Evolutionary conservation across 1,140 invertebrate genomes (phyloP).

Genomic region (Lasioglossum baleicum): DNA sequence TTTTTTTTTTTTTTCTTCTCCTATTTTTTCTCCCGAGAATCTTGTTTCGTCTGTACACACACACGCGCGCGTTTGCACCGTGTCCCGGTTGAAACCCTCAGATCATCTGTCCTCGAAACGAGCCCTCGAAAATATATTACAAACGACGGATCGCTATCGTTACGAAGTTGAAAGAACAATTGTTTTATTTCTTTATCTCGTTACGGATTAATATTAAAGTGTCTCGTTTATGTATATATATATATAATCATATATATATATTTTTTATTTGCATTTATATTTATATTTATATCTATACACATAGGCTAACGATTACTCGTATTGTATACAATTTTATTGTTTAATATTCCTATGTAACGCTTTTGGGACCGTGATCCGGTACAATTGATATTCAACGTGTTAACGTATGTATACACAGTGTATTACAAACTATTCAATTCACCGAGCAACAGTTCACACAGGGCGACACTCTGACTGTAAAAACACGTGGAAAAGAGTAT

Average conservation of each 20-base stretch:
- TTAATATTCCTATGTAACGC: conserved; percentile 48
- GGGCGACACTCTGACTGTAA: conserved; percentile 49
- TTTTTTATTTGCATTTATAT: neutral
- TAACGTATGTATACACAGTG: conserved; percentile 68
- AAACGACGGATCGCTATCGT: conserved; percentile 41
- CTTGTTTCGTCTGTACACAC: conserved; percentile 5
- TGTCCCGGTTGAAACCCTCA: conserved; percentile 3
- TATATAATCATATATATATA: no score
- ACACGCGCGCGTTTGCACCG: conserved; percentile 21
- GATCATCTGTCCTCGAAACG: conserved; percentile 39
- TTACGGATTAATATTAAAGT: conserved; percentile 35
- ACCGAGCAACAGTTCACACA: conserved; percentile 72
- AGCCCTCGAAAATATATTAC: conserved; percentile 52
- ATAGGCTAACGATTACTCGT: conserved; percentile 57
- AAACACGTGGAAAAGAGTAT: conserved; percentile 57
- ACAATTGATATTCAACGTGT: conserved; percentile 63
- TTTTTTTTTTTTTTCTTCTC: no score
- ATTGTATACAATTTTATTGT: conserved; percentile 65
- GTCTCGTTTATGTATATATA: no score
- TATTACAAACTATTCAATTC: conserved; percentile 73
- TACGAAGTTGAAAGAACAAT: no score
- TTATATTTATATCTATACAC: conserved; percentile 56
- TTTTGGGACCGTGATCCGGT: conserved; percentile 49
- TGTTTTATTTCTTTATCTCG: no score
- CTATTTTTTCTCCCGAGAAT: neutral